Evolutionary conservation across 2,797 vertebrate genomes (phyloP).

Genomic region (Neosalanx taihuensis): DNA sequence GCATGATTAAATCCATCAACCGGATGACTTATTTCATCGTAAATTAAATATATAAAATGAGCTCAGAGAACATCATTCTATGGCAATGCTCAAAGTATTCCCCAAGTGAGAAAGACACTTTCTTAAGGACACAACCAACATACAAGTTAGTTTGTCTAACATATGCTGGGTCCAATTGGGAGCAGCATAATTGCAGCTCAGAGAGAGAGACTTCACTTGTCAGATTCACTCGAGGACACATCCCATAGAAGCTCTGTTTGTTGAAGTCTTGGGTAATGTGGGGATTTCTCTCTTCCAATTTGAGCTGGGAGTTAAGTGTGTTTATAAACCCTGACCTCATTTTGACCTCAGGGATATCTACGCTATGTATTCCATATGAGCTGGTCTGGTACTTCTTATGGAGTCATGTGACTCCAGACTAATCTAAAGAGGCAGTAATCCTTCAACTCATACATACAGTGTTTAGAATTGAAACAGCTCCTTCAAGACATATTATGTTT

Average conservation of each 20-base stretch:
- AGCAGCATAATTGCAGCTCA: neutral
- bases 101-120: no score
- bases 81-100: no score
- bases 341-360: constrained; percentile 4
- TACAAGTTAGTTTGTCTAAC: no score
- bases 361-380: neutral
- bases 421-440: neutral
- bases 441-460: neutral
- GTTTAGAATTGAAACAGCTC: neutral
- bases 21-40: no score
- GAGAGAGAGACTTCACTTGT: neutral
- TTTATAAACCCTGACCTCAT: constrained; percentile 13
- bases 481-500: neutral
- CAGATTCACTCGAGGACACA: constrained; percentile 4
- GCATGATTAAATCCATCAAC: no score
- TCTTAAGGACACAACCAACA: no score
- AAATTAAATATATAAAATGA: no score
- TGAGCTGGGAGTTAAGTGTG: constrained; percentile 1
- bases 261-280: neutral
- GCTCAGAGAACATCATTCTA: no score
- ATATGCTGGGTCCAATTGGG: neutral
- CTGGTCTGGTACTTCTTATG: neutral
- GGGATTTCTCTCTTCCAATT: neutral
- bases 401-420: neutral
- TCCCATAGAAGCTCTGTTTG: neutral